These are phyloP conservation scores for Falco concolor DNA, from an alignment of 2,797 vertebrate genomes.

Conservation along the genomic window DNA sequence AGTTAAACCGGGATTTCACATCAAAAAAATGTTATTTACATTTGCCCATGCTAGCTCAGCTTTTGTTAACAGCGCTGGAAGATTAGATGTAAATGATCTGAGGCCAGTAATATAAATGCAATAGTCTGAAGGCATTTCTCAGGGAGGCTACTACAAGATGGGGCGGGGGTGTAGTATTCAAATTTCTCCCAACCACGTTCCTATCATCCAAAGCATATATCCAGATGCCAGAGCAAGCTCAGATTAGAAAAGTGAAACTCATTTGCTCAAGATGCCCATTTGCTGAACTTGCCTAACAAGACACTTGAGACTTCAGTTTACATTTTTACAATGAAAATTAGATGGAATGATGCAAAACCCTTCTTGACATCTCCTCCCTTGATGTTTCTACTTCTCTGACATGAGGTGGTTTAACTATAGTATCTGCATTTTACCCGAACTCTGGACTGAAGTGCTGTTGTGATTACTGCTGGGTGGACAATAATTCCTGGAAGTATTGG, in stretches of 20 bases:
- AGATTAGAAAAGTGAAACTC: slow-evolving; percentile 39
- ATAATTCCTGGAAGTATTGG: neutral
- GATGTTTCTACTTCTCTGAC: slow-evolving; percentile 10
- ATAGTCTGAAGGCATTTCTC: slow-evolving; percentile 46
- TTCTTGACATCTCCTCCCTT: neutral
- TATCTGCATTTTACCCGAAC: neutral
- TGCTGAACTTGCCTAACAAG: slow-evolving; percentile 62
- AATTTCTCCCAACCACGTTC: neutral
- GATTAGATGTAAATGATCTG: slow-evolving; percentile 43
- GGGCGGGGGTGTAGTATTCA: neutral
- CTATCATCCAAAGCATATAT: slow-evolving; percentile 27
- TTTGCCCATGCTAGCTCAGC: slow-evolving; percentile 32
- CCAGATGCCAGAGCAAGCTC: slow-evolving; percentile 39
- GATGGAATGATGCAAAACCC: slow-evolving; percentile 33
- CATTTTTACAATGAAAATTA: slow-evolving; percentile 48
- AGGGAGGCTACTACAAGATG: neutral
- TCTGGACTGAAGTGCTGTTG: neutral
- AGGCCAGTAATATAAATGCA: slow-evolving; percentile 8
- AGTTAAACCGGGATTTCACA: slow-evolving; percentile 46
- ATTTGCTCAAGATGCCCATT: slow-evolving; percentile 52
- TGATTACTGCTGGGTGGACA: neutral
- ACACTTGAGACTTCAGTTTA: slow-evolving; percentile 54
- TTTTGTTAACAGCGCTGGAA: slow-evolving; percentile 33
- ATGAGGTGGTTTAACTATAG: neutral
- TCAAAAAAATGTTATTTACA: slow-evolving; percentile 47